Evolutionary conservation across 2,113 vertebrate genomes (phyloP), one percentile per base, ranked within the genome.

Genomic region (Corydoras sp.): DNA sequence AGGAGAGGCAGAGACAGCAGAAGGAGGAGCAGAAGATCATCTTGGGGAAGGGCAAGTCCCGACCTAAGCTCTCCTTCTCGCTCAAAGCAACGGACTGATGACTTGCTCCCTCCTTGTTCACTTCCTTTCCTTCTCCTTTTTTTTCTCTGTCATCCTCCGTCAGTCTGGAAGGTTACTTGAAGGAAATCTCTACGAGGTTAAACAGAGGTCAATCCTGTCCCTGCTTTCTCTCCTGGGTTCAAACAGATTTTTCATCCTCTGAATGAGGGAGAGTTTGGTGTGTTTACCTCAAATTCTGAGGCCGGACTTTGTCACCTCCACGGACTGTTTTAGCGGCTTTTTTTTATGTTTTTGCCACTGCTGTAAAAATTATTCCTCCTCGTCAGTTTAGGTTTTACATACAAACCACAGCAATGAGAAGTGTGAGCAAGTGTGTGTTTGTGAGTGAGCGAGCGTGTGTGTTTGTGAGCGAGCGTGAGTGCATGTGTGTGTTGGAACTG

Each of bases 21-120:
- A 99, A 98, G 83, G 97, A 99, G 89, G 95, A 99, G 87, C 97
- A 98, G 93, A 98, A 97, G 93, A 96, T 98, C 67, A 99, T 98
- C 86, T 88, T 99, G 84, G 97, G 97, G 85, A 98, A 98, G 89
- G 97, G 97, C 77, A 99, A 99, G 90, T 96, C 96, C 88, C 90
- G 97, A 84, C 97, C 97, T 72, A 97, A 96, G 88, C 94, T 99
- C 81, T 99, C 96, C 86, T 99, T 99, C 90, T 89, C 94, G 13
- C 84, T 99, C 83, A 99, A 98, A 88, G 93, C 93, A 83, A 88
- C 94, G 77, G 96, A 98, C 87, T 99, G 88, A 96, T 29, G 5
- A 1, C 24, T 1, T 48, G 67, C 71, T 74, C 60, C 66, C 71
- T 51, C 62, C 29, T 24, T 24, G 18, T 24, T 24, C 18, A 24